These are phyloP conservation scores for Dipodomys ordii DNA, from an alignment of 2,113 vertebrate genomes.

Conservation along the genomic window DNA sequence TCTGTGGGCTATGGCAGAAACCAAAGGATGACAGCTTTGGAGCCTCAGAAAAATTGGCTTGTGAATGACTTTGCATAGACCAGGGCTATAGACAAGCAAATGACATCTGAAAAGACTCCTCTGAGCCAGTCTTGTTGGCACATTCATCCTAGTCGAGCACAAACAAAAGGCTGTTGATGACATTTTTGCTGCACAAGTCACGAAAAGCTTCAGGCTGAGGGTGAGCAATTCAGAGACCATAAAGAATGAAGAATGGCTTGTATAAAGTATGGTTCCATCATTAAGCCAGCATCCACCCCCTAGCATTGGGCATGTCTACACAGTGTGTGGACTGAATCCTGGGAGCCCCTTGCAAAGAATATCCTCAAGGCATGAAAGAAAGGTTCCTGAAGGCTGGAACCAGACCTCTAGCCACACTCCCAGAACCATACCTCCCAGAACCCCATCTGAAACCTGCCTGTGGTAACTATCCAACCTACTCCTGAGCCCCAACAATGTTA, in stretches of 20 bases:
- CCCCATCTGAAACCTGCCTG: neutral
- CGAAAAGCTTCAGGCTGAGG: constrained; percentile 62
- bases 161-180: constrained; percentile 81
- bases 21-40: constrained; percentile 7
- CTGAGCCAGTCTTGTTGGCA: constrained; percentile 74
- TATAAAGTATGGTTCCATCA: neutral
- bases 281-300: neutral
- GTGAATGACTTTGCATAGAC: constrained; percentile 42
- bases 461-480: neutral
- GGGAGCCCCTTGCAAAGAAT: neutral
- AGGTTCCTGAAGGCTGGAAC: neutral
- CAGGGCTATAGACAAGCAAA: constrained; percentile 54
- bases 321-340: neutral
- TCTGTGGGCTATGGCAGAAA: neutral
- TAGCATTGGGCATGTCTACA: neutral
- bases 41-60: constrained; percentile 18
- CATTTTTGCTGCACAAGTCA: constrained; percentile 71
- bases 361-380: neutral
- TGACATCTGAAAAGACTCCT: constrained; percentile 73
- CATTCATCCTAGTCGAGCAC: constrained; percentile 59
- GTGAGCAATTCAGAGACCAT: constrained; percentile 35
- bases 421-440: neutral
- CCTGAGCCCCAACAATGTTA: neutral
- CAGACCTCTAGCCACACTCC: neutral
- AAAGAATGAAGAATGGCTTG: constrained; percentile 59